These are phyloP conservation scores for Vollenhovia emeryi DNA, from an alignment of 1,140 invertebrate species.

Conservation along the genomic window DNA sequence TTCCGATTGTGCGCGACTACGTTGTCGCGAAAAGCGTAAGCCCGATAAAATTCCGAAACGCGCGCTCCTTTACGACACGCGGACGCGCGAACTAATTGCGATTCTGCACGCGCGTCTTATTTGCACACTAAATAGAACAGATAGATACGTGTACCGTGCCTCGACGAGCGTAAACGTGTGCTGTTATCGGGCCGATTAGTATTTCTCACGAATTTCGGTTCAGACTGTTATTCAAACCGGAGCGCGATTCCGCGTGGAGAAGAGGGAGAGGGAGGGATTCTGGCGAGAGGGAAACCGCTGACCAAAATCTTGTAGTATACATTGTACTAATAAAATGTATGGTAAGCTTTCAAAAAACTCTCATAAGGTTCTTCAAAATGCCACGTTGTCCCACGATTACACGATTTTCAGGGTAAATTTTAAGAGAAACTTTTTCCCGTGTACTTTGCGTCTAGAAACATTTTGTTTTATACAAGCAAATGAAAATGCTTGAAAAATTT, in stretches of 20 bases:
- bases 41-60: conserved; percentile 12
- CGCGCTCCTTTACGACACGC: background rate
- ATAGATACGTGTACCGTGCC: background rate
- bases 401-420: no score
- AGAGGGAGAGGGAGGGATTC: background rate
- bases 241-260: background rate
- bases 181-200: conserved; percentile 20
- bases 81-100: conserved; percentile 1
- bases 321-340: no score
- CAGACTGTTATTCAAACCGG: background rate
- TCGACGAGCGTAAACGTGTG: background rate
- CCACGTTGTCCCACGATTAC: no score
- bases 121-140: conserved; percentile 31
- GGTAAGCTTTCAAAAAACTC: no score
- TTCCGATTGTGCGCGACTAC: conserved; percentile 17
- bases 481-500: no score
- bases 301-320: no score
- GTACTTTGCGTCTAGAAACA: no score
- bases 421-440: no score
- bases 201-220: conserved; percentile 24
- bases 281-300: no score
- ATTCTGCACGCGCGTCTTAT: conserved; percentile 10
- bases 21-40: background rate
- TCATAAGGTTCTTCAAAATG: no score
- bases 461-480: no score